A percentile compares a stretch with the other conserved stretches of the same genome.
These are phyloP conservation scores for Laothoe populi DNA, from an alignment of 2,888 invertebrate species.

Conservation along the genomic window DNA sequence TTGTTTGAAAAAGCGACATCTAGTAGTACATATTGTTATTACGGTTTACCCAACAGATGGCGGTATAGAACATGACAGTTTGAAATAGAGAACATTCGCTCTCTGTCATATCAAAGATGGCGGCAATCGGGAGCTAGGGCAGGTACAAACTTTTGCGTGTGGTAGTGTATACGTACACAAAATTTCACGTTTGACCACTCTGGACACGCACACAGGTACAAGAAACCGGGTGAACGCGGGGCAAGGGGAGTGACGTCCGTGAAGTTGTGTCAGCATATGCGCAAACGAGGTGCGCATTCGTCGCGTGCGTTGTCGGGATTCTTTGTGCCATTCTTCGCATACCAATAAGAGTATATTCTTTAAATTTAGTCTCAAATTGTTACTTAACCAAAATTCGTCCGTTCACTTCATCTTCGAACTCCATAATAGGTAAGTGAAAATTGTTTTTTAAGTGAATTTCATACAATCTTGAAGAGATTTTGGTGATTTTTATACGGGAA, in stretches of 20 bases:
- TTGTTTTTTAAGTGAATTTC: constrained; percentile 83
- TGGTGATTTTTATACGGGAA: constrained; percentile 87
- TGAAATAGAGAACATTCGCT: constrained; percentile 56
- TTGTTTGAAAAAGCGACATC: constrained; percentile 9
- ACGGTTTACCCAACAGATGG: constrained; percentile 51
- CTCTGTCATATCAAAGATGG: constrained; percentile 77
- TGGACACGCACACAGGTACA: constrained; percentile 68
- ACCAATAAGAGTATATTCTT: constrained; percentile 92
- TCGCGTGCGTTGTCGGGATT: constrained; percentile 97
- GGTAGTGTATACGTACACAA: constrained; percentile 74
- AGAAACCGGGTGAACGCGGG: constrained; percentile 77
- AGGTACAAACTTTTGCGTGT: constrained; percentile 73
- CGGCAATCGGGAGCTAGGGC: constrained; percentile 79
- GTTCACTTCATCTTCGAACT: constrained; percentile 86
- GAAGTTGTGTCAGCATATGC: constrained; percentile 90
- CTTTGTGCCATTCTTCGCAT: constrained; percentile 99
- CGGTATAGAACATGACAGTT: constrained; percentile 46
- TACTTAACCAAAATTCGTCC: constrained; percentile 87
- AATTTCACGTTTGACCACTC: constrained; percentile 85
- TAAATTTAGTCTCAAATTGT: constrained; percentile 89
- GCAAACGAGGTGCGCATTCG: constrained; percentile 92
- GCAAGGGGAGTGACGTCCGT: constrained; percentile 82
- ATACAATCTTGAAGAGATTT: constrained; percentile 86
- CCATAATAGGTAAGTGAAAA: constrained; percentile 90
- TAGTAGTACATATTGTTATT: background rate